A percentile compares a stretch with the other conserved stretches of the same genome.
Conservation (phyloP, 2,797 vertebrate genomes). For the Xiphophorus birchmanni region DNA sequence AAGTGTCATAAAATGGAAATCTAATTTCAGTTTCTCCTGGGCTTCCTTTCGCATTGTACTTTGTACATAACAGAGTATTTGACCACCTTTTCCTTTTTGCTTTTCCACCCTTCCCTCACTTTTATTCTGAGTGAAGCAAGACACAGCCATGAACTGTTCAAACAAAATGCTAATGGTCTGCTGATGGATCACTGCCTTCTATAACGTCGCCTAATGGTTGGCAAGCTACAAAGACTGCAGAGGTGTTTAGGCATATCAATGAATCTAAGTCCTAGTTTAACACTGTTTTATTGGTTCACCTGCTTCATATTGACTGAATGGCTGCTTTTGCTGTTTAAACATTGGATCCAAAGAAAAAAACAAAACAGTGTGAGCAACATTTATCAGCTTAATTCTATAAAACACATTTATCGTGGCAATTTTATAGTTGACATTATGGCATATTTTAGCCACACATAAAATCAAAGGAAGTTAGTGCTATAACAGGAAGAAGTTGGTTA, state of each 20-base stretch:
- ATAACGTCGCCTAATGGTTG: constrained; percentile 38
- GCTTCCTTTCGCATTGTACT: constrained; percentile 27
- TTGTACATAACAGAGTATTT: constrained; percentile 54
- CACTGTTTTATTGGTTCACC: constrained; percentile 8
- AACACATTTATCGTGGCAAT: not conserved
- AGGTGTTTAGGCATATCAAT: constrained; percentile 22
- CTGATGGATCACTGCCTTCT: constrained; percentile 61
- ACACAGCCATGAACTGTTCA: constrained; percentile 62
- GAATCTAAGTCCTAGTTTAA: constrained; percentile 23
- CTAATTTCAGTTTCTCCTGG: constrained; percentile 42
- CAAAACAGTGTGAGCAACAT: constrained; percentile 9
- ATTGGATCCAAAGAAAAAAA: constrained; percentile 1
- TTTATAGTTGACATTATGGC: not conserved
- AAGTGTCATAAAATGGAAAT: constrained; percentile 67
- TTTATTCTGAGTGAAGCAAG: constrained; percentile 52
- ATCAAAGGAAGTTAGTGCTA: not conserved
- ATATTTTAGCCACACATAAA: not conserved
- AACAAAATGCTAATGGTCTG: constrained; percentile 67
- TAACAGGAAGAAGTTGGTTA: not conserved
- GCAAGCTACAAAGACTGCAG: constrained; percentile 38
- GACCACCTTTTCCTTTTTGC: constrained; percentile 39
- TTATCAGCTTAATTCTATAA: not conserved
- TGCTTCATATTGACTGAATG: constrained; percentile 15
- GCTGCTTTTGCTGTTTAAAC: not conserved
- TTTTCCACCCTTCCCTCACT: constrained; percentile 41